Evolutionary conservation across 2,797 vertebrate species (phyloP).

Genomic region (Esox masquinongy): DNA sequence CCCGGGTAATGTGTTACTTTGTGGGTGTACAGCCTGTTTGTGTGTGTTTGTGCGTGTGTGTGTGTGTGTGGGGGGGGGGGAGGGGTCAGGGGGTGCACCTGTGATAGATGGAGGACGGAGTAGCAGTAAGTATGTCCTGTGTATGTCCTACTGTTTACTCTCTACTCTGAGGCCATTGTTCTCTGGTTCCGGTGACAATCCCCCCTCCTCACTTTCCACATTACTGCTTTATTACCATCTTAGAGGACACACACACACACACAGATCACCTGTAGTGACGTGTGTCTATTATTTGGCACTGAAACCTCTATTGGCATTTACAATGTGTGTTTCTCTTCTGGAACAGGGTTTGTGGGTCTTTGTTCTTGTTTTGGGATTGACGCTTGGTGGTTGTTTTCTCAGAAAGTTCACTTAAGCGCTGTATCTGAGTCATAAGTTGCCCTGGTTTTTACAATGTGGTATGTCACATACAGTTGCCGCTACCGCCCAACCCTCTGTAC

Average conservation of each 20-base stretch:
- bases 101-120: slow-evolving; percentile 22
- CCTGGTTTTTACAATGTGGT: neutral
- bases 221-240: slow-evolving; percentile 41
- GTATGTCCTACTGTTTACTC: slow-evolving; percentile 57
- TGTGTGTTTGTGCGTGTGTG: neutral
- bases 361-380: slow-evolving; percentile 20
- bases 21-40: neutral
- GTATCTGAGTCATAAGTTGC: no score
- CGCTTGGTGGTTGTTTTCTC: neutral
- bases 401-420: no score
- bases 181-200: slow-evolving; percentile 20
- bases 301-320: neutral
- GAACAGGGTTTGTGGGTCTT: neutral
- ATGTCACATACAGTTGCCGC: neutral
- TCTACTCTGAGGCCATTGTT: slow-evolving; percentile 63
- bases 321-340: neutral
- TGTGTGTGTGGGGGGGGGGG: neutral
- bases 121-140: slow-evolving; percentile 62
- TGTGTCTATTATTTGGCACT: slow-evolving; percentile 26
- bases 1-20: neutral
- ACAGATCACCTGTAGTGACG: neutral
- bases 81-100: slow-evolving; percentile 8
- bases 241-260: neutral
- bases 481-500: no score
- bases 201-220: slow-evolving; percentile 45